phyloP scores from a whole-genome alignment of 1,140 invertebrate genomes.

The Lysiphlebus fabarum region DNA sequence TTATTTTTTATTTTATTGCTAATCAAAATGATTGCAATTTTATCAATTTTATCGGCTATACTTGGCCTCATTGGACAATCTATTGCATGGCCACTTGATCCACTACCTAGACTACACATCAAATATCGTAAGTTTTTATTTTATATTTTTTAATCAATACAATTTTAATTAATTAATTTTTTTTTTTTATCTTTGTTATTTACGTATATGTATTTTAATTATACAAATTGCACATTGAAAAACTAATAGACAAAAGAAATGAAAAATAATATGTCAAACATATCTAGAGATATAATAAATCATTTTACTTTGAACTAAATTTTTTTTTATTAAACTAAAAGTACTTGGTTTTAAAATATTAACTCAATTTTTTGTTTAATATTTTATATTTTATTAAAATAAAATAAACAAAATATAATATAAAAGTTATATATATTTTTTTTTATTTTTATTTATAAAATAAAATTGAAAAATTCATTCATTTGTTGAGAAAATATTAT shows the following conservation, averaged over 20 bases:
- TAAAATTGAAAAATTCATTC: conserved; percentile 13
- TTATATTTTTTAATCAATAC: conserved; percentile 7
- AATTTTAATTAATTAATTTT: background rate
- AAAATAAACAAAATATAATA: background rate
- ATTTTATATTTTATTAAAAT: too few relatives aligned
- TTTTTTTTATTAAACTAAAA: too few relatives aligned
- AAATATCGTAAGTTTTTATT: conserved; percentile 45
- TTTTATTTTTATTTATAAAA: background rate
- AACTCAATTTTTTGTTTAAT: too few relatives aligned
- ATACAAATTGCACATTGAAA: background rate
- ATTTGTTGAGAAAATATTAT: conserved; percentile 22
- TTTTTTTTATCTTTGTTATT: too few relatives aligned
- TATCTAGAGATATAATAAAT: too few relatives aligned
- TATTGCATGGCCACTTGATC: conserved; percentile 47
- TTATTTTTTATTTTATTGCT: too few relatives aligned
- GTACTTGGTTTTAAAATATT: too few relatives aligned
- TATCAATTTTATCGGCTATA: conserved; percentile 35
- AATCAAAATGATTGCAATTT: conserved; percentile 35
- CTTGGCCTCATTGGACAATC: conserved; percentile 36
- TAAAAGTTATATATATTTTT: background rate
- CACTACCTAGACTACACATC: conserved; percentile 44
- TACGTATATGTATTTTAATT: background rate
- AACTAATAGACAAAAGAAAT: too few relatives aligned
- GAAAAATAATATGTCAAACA: too few relatives aligned
- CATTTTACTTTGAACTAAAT: too few relatives aligned